Base-by-base conservation (phyloP, 2,888 invertebrate species). In the Reticulitermes lucifugus region DNA sequence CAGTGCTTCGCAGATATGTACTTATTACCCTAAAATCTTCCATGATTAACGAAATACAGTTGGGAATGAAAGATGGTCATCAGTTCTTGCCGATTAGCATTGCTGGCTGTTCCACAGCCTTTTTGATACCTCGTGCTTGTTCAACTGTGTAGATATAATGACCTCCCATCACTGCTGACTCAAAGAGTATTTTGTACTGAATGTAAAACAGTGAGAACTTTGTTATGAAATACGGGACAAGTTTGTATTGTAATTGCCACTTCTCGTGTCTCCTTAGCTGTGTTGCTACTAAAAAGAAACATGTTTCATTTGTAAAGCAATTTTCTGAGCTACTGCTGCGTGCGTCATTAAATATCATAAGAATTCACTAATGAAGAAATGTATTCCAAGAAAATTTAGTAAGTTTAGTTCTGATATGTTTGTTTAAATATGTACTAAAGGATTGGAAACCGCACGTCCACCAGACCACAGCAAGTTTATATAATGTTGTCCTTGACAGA, bases 21-120 rank as follows among this genome's bases (percentile, higher is more conserved):
- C 80, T 60, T 80, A 59, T 80, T 80, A 59, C 46, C 29, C 25
- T 51, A 79, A 79, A 25, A 18, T 12, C 79, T 7, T 80, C 73
- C 51, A 70, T 81, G 81, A 81, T 81, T 60, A 43, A 65, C 43
- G 79, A 51, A 4, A 35, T 79, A 55, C 43, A 79, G 79, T 79
- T 79, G 1, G 6, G 79, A 51, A 29, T 6, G 51, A 79, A 79
- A 79, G 81, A 70, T 46, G 35, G 60, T 81, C 14, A 81, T 81
- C 81, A 55, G 5, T 21, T 51, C 21, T 25, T 59, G 41, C 21
- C 25, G 59, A 35, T 79, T 25, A 81, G 46, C 70, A 81, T 60
- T 60, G 60, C 18, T 60, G 18, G 10, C 60, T 60, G 60, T n/a
- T 21, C 60, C 60, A 65, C 25, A 51, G 79, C 46, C 25, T 79